Percentiles rank a stretch among this genome's conserved stretches.
phyloP scores from a whole-genome alignment of 1,140 invertebrate genomes.

The Mesaphorura yosii region DNA sequence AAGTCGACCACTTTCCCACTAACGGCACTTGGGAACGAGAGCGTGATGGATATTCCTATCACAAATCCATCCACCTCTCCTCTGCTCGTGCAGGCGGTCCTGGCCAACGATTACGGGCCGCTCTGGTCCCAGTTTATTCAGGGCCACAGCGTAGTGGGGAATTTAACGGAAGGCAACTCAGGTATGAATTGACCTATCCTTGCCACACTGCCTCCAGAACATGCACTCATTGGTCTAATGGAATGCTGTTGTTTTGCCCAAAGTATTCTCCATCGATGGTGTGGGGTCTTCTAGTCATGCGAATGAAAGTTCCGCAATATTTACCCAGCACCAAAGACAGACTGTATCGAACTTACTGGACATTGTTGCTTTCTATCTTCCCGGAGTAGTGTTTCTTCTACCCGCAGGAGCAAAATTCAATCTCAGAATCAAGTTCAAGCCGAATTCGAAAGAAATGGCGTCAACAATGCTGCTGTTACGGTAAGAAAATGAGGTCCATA shows the following conservation, averaged over 20 bases:
- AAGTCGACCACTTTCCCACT: slow-evolving; percentile 56
- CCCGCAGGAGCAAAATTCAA: slow-evolving; percentile 33
- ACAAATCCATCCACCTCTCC: slow-evolving; percentile 49
- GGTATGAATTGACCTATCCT: slow-evolving; percentile 3
- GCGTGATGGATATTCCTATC: slow-evolving; percentile 49
- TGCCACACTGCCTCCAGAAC: not conserved
- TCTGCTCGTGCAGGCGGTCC: slow-evolving; percentile 49
- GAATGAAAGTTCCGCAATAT: slow-evolving; percentile 23
- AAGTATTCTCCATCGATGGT: slow-evolving; percentile 26
- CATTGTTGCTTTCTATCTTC: no score
- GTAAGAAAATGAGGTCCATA: not conserved
- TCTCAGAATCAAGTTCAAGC: slow-evolving; percentile 22
- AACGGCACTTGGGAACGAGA: slow-evolving; percentile 66
- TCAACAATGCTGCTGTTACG: slow-evolving; percentile 5
- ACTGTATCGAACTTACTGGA: no score
- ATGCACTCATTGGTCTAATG: not conserved
- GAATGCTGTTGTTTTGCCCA: not conserved
- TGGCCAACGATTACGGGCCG: slow-evolving; percentile 43
- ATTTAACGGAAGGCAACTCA: slow-evolving; percentile 19
- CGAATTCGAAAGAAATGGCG: slow-evolving; percentile 24
- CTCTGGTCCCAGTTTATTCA: slow-evolving; percentile 22
- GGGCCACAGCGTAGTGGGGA: slow-evolving; percentile 13
- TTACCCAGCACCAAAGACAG: slow-evolving; percentile 23
- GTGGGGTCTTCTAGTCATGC: slow-evolving; percentile 25
- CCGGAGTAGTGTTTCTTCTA: slow-evolving; percentile 32